Evolutionary conservation across 2,888 invertebrate species (phyloP), one percentile per base, ranked within the genome.

Genomic region (Parthenolecanium corni): DNA sequence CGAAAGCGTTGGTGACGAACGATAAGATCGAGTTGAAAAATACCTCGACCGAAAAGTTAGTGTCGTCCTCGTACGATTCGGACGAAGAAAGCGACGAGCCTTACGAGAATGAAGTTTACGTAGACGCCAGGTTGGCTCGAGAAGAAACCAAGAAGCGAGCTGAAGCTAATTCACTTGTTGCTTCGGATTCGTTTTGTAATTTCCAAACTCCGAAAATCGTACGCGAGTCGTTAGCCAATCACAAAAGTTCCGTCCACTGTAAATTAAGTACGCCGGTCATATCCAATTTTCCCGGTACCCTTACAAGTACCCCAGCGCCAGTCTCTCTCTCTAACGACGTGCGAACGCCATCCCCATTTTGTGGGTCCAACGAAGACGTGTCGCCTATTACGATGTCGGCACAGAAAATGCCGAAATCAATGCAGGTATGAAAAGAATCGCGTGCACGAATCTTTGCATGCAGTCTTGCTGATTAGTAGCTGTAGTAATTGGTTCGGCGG

Each of bases 361-460:
- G 36, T 46, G 54, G 56, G 49, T 63, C 64, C 52, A 66, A 64
- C 44, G 66, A 66, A 40, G 69, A 70, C 42, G 89, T 90, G 87
- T 89, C 89, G 14, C 90, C 90, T 1, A 89, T 90, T 62, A 89
- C 89, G 0, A 85, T 88, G 69, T 89, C 89, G 0, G 85, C 90
- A 21, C 87, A 89, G 73, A 82, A 87, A 73, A 83, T 90, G 82
- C 83, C 86, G 1, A 86, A 85, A 73, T 85, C 89, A 31, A 89
- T 90, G 89, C 89, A 90, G 86, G 89, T 89, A 80, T 67, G 64
- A 21, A 42, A n/a, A n/a, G 40, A 42, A 40, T 38, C 42, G n/a
- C 21, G 18, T 42, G 38, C 9, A 54, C 38, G 38, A 42, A 21
- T 23, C 21, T 54, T 40, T 14, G 21, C n/a, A 31, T 31, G n/a